A percentile compares a stretch with the other conserved stretches of the same genome.
These are phyloP conservation scores for Podarcis raffonei DNA, from an alignment of 2,113 vertebrate genomes.

Conservation along the genomic window DNA sequence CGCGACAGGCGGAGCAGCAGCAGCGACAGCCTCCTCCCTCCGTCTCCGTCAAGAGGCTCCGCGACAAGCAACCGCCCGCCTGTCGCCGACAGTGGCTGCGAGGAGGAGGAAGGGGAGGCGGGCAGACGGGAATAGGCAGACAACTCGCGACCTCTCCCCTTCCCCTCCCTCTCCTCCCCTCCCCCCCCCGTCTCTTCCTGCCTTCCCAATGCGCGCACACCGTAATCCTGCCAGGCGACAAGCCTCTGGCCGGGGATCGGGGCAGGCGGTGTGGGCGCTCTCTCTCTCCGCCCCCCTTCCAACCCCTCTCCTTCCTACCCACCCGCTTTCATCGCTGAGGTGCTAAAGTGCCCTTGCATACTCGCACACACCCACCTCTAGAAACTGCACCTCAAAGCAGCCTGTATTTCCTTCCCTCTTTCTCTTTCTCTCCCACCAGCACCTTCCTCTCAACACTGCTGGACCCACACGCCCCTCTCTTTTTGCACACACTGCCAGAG, in stretches of 20 bases:
- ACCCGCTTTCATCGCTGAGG: background rate
- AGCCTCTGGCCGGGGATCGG: slow-evolving; percentile 10
- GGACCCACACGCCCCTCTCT: background rate
- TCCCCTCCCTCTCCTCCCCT: background rate
- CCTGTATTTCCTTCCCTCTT: background rate
- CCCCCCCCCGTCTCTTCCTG: slow-evolving; percentile 13
- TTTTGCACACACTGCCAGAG: background rate
- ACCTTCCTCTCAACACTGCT: too few relatives aligned
- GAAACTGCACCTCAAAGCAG: background rate
- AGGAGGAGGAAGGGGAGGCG: slow-evolving; percentile 47
- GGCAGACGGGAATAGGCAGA: background rate
- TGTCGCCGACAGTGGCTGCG: slow-evolving; percentile 39
- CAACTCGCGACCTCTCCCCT: slow-evolving; percentile 1
- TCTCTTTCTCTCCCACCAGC: background rate
- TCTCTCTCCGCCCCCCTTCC: background rate
- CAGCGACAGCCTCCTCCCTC: background rate
- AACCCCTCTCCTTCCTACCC: background rate
- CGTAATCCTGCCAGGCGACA: slow-evolving; percentile 34
- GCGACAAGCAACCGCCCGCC: background rate
- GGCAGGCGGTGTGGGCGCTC: slow-evolving; percentile 49
- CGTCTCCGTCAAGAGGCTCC: background rate
- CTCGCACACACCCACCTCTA: slow-evolving; percentile 27
- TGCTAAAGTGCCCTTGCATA: slow-evolving; percentile 48
- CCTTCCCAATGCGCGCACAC: slow-evolving; percentile 14
- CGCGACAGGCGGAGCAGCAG: slow-evolving; percentile 3